phyloP scores from a whole-genome alignment of 92 coral and sea anemone species.

The Anthopleura xanthogrammica region DNA sequence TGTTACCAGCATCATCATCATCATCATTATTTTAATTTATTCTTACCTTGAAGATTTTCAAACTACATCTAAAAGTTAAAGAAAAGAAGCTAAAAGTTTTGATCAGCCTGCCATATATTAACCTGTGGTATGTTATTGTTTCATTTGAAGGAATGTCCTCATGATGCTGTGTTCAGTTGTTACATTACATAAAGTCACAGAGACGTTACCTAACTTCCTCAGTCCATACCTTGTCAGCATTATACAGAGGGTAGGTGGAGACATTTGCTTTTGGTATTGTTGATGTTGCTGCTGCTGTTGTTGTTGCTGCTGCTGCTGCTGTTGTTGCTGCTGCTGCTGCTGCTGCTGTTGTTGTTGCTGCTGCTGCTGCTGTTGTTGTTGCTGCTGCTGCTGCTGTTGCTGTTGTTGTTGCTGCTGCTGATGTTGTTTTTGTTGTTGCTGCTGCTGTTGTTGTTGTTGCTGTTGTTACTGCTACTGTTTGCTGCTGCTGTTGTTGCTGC shows the following conservation, averaged over 20 bases:
- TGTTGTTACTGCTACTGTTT: background rate
- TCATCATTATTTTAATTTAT: too few species aligned
- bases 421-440: background rate
- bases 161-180: constrained; percentile 75
- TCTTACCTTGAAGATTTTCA: too few species aligned
- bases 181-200: constrained; percentile 66
- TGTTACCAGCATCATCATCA: too few species aligned
- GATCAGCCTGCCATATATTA: too few species aligned
- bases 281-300: background rate
- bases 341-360: background rate
- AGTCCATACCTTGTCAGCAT: constrained; percentile 83
- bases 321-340: background rate
- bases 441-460: background rate
- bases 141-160: constrained; percentile 48
- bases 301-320: background rate
- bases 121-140: background rate
- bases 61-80: too few species aligned
- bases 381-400: background rate
- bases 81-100: too few species aligned
- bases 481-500: background rate
- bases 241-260: constrained; percentile 60
- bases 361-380: background rate
- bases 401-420: background rate
- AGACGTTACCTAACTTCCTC: constrained; percentile 79
- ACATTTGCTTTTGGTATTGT: background rate